These are phyloP conservation scores for Antennarius maculatus DNA, from an alignment of 2,797 vertebrate species.

Conservation along the genomic window DNA sequence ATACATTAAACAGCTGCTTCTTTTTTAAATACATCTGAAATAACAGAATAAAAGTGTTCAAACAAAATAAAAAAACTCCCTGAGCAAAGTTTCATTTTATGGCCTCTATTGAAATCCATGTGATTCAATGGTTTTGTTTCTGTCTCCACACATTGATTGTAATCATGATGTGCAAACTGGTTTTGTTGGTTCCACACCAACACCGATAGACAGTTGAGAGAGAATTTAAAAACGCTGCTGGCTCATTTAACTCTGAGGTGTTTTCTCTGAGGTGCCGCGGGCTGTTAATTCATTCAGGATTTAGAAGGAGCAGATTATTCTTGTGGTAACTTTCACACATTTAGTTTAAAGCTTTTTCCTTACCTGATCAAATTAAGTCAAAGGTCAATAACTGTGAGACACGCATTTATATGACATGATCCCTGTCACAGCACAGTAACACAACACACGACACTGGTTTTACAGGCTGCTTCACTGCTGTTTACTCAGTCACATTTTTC, in stretches of 20 bases:
- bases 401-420: no score
- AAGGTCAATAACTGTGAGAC: neutral
- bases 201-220: neutral
- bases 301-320: neutral
- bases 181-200: no score
- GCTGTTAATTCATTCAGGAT: neutral
- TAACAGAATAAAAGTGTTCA: no score
- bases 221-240: no score
- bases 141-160: neutral
- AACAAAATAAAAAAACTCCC: no score
- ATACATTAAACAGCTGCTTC: no score
- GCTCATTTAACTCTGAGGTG: neutral
- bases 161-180: no score
- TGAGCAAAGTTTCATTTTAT: no score
- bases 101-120: no score
- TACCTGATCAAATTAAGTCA: neutral
- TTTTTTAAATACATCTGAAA: no score
- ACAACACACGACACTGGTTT: constrained; percentile 19
- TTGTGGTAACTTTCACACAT: neutral
- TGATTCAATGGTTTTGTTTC: no score
- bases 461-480: constrained; percentile 11
- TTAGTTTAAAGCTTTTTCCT: neutral
- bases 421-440: constrained; percentile 5
- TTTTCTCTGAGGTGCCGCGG: neutral
- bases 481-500: constrained; percentile 26